Evolutionary conservation across 2,113 vertebrate species (phyloP).

Genomic region (Nycticryphes semicollaris): DNA sequence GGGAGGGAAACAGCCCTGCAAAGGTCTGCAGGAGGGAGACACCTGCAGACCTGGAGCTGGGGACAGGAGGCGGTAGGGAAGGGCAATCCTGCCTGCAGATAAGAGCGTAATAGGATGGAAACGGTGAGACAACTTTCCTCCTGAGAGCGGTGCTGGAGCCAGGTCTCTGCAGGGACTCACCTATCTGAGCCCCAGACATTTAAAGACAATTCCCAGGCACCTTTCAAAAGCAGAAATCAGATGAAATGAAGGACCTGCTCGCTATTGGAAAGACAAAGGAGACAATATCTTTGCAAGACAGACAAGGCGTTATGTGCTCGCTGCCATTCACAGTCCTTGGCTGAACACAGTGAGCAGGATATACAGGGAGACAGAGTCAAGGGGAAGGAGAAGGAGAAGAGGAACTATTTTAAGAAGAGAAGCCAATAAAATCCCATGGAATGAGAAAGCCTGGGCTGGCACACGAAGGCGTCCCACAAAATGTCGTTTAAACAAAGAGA

Average conservation of each 20-base stretch:
- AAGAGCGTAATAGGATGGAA: fast-evolving
- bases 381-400: background rate
- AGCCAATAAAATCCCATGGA: background rate
- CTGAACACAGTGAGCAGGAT: background rate
- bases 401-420: background rate
- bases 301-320: fast-evolving
- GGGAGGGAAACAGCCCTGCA: background rate
- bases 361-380: background rate
- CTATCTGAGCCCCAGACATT: background rate
- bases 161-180: background rate
- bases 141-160: background rate
- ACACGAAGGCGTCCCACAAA: background rate
- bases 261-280: background rate
- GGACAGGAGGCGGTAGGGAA: fast-evolving
- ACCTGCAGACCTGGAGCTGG: fast-evolving
- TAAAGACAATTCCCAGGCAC: background rate
- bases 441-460: background rate
- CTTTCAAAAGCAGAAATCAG: background rate
- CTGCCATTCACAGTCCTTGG: background rate
- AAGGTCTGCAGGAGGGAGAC: fast-evolving
- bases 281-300: background rate
- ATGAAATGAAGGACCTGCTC: background rate
- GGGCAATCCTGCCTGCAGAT: background rate
- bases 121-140: background rate
- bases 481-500: background rate